phyloP scores from a whole-genome alignment of 2,797 vertebrate genomes.

The Luscinia megarhynchos region DNA sequence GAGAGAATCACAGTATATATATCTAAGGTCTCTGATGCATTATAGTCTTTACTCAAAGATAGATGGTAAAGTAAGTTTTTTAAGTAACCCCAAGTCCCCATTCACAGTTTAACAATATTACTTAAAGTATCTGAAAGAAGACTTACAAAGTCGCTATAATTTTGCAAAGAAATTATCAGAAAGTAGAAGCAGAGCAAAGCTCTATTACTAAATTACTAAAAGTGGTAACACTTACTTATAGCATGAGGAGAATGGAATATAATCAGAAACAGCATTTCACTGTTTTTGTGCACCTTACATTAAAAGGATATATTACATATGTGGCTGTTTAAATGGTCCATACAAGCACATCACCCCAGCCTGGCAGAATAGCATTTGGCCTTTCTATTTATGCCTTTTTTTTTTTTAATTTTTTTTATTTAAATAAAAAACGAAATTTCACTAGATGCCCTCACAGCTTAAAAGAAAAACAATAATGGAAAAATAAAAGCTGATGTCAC shows the following conservation, averaged over 20 bases:
- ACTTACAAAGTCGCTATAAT: not conserved
- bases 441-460: not conserved
- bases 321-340: not conserved
- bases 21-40: not conserved
- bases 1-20: not conserved
- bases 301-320: not conserved
- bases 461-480: not conserved
- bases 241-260: not conserved
- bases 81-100: not conserved
- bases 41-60: not conserved
- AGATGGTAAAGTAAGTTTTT: not conserved
- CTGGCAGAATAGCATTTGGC: not conserved
- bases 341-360: not conserved
- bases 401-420: not conserved
- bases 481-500: not conserved
- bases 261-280: not conserved
- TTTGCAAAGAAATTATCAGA: not conserved
- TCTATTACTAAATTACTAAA: not conserved
- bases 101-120: not conserved
- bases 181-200: not conserved
- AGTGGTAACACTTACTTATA: not conserved
- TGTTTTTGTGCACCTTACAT: not conserved
- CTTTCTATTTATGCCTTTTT: not conserved
- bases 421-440: not conserved
- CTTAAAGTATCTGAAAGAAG: not conserved